Percentiles rank a stretch among this genome's conserved stretches.
These are phyloP conservation scores for Alouatta palliata DNA, from an alignment of 2,113 vertebrate genomes.

Conservation along the genomic window DNA sequence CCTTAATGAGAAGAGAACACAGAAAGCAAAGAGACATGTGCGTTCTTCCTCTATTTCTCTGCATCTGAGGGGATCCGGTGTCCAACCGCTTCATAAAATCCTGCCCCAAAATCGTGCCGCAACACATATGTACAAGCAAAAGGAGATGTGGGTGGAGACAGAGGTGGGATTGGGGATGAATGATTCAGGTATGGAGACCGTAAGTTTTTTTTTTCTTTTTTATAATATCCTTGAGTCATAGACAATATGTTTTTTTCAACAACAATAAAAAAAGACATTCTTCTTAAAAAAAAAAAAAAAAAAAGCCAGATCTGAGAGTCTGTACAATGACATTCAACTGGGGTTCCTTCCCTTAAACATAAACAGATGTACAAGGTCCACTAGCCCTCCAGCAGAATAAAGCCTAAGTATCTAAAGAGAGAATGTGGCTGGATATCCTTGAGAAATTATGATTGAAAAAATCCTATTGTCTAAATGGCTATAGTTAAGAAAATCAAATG, in stretches of 20 bases:
- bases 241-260: conserved; percentile 44
- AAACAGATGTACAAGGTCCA: conserved; percentile 33
- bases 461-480: conserved; percentile 7
- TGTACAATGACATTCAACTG: conserved; percentile 31
- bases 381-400: neutral
- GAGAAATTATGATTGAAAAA: conserved; percentile 44
- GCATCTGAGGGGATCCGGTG: neutral
- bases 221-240: neutral
- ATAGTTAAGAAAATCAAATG: conserved; percentile 35
- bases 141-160: neutral
- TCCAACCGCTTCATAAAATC: neutral
- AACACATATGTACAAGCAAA: neutral
- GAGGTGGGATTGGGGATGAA: neutral
- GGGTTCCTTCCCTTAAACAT: conserved; percentile 53
- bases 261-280: neutral
- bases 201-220: neutral
- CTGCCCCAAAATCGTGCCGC: neutral
- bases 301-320: neutral
- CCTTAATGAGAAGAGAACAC: neutral
- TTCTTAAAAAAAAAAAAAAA: neutral
- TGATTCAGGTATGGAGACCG: conserved; percentile 26
- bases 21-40: neutral
- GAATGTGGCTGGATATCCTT: neutral
- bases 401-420: conserved; percentile 27
- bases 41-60: neutral